phyloP scores from a whole-genome alignment of 1,140 invertebrate species.

The Rhopalosiphum padi region DNA sequence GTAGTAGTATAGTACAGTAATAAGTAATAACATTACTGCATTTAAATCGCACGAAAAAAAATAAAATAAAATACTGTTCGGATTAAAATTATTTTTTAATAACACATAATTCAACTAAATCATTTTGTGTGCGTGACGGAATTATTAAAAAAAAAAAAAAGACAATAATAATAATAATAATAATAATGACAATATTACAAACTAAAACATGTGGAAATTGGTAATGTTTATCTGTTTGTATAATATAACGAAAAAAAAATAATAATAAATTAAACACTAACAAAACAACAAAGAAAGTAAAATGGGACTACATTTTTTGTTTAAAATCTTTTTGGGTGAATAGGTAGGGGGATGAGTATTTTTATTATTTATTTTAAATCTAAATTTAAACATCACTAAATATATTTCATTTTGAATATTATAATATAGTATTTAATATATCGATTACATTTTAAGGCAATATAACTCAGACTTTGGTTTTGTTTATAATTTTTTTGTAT shows the following conservation, averaged over 20 bases:
- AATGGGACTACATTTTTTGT: neutral
- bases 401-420: conserved; percentile 21
- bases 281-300: conserved; percentile 17
- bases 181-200: conserved; percentile 27
- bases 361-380: conserved; percentile 15
- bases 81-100: conserved; percentile 29
- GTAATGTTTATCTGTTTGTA: conserved; percentile 39
- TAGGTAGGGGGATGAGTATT: neutral
- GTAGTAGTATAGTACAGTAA: conserved; percentile 26
- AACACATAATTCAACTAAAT: conserved; percentile 23
- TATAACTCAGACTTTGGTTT: conserved; percentile 48
- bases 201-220: conserved; percentile 41
- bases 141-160: conserved; percentile 11
- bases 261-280: conserved; percentile 45
- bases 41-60: conserved; percentile 5
- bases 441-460: conserved; percentile 46
- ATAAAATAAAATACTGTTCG: conserved; percentile 34
- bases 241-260: conserved; percentile 7
- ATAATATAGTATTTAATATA: neutral
- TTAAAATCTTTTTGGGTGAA: neutral
- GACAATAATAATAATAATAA: neutral
- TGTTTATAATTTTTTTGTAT: conserved; percentile 23
- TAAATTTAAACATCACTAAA: conserved; percentile 39
- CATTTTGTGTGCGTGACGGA: neutral
- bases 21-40: conserved; percentile 33